Percentiles rank a stretch among this genome's conserved stretches.
These are phyloP conservation scores for Arothron firmamentum DNA, from an alignment of 2,113 vertebrate genomes.

Conservation along the genomic window DNA sequence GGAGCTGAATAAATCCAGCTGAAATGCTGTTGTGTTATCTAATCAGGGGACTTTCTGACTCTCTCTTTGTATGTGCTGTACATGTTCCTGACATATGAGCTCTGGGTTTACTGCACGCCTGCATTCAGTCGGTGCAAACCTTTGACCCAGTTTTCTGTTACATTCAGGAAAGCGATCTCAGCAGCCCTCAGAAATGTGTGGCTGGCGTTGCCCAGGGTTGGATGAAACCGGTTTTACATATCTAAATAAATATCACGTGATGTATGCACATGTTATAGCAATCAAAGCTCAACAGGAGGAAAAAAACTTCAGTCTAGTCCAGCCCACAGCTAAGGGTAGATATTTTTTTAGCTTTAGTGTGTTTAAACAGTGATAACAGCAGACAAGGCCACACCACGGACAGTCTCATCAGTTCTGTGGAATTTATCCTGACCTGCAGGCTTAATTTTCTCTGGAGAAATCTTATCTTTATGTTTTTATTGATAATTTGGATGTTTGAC, in stretches of 20 bases:
- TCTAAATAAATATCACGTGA: background rate
- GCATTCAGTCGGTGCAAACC: conserved; percentile 17
- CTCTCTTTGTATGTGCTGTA: background rate
- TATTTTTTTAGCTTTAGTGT: background rate
- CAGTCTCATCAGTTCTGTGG: too few species aligned
- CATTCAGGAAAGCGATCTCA: conserved; percentile 32
- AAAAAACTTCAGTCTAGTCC: background rate
- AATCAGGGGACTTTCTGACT: background rate
- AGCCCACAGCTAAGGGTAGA: background rate
- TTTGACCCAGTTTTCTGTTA: conserved; percentile 42
- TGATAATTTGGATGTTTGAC: too few species aligned
- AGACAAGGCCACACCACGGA: too few species aligned
- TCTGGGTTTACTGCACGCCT: background rate
- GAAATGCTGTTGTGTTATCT: background rate
- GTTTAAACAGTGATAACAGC: too few species aligned
- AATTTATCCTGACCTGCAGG: too few species aligned
- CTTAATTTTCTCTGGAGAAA: too few species aligned
- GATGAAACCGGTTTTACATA: background rate
- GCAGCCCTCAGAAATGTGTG: background rate
- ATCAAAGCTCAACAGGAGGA: background rate
- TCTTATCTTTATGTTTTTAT: too few species aligned
- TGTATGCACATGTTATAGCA: conserved; percentile 33
- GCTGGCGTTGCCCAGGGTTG: background rate
- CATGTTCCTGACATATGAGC: background rate
- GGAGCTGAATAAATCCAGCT: background rate